phyloP scores from a whole-genome alignment of 2,888 invertebrate genomes.

The Sinohyriopsis cumingii region DNA sequence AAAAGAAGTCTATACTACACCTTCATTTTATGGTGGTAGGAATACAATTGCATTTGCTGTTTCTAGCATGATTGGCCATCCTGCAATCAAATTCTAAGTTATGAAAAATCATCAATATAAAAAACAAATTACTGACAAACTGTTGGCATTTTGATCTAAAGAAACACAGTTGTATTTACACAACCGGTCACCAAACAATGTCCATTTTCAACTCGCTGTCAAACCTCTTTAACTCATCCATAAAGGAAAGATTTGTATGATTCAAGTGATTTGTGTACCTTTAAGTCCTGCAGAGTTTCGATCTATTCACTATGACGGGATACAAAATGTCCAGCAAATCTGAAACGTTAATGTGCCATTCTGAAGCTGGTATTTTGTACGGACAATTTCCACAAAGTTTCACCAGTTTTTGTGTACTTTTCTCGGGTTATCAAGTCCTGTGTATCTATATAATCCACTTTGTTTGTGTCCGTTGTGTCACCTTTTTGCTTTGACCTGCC shows the following conservation, averaged over 20 bases:
- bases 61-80: too few relatives aligned
- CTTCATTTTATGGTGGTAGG: too few relatives aligned
- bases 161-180: constrained; percentile 4
- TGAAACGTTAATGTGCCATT: constrained; percentile 4
- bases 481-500: too few relatives aligned
- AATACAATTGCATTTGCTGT: too few relatives aligned
- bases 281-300: constrained; percentile 12
- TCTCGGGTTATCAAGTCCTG: neutral
- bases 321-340: constrained; percentile 12
- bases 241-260: too few relatives aligned
- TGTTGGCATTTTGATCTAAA: too few relatives aligned
- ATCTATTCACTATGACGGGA: constrained; percentile 15
- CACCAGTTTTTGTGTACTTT: constrained; percentile 7
- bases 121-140: too few relatives aligned
- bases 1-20: too few relatives aligned
- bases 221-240: constrained; percentile 12
- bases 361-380: constrained; percentile 8
- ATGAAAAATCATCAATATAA: too few relatives aligned
- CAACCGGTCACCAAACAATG: constrained; percentile 6
- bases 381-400: constrained; percentile 2
- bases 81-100: too few relatives aligned
- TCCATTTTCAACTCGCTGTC: constrained; percentile 1
- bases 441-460: too few relatives aligned
- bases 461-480: too few relatives aligned
- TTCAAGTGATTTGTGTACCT: neutral